Evolutionary conservation across 2,113 vertebrate species (phyloP).

Genomic region (Leuciscus idus): DNA sequence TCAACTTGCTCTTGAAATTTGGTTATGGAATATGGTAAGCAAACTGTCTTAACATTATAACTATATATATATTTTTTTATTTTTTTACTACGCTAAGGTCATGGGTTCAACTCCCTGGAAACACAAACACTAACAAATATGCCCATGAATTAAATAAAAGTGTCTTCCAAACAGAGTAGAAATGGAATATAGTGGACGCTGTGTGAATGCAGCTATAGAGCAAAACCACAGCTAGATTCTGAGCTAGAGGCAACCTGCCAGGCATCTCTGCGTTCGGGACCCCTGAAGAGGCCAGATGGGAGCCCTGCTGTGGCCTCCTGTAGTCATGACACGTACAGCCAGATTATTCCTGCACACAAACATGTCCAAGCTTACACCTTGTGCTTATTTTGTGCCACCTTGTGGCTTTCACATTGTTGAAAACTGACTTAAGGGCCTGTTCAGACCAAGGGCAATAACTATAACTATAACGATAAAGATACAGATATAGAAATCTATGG

Average conservation of each 20-base stretch:
- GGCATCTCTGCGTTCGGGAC: background rate
- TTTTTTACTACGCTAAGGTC: background rate
- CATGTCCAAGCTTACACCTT: background rate
- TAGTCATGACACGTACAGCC: slow-evolving; percentile 7
- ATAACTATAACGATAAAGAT: too few species aligned
- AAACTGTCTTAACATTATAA: background rate
- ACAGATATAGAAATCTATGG: too few species aligned
- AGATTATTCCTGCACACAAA: background rate
- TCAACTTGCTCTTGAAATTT: background rate
- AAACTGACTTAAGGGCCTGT: background rate
- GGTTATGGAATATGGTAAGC: background rate
- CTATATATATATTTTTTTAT: background rate
- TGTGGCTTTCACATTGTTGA: background rate
- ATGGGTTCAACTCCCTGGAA: background rate
- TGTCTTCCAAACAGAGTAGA: background rate
- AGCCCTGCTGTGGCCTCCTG: slow-evolving; percentile 7
- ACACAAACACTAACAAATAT: background rate
- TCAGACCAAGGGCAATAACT: too few species aligned
- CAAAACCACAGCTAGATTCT: background rate
- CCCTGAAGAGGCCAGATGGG: slow-evolving; percentile 31
- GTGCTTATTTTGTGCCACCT: background rate
- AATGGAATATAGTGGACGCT: background rate
- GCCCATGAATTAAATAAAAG: background rate
- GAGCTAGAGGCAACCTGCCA: slow-evolving; percentile 14
- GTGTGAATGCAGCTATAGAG: background rate